Base-by-base conservation (phyloP, 2,888 invertebrate genomes). In the Bhutanitis thaidina region DNA sequence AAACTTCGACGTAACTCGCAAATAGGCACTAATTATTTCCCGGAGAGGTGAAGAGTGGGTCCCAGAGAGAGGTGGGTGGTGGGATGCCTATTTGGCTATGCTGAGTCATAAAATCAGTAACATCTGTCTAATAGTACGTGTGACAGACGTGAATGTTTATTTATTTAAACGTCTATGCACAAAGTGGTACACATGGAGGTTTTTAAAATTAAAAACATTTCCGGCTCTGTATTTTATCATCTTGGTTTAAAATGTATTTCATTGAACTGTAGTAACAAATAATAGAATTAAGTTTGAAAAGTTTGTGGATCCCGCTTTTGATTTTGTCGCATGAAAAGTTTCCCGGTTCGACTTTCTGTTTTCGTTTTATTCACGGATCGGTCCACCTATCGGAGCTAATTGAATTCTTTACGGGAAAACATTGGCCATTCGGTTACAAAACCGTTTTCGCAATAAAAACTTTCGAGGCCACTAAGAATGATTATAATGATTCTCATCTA, bases 341-440 rank as follows among this genome's bases (percentile, higher is more conserved):
- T 29, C 7, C 7, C 8, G 14, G 20, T 40, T 5, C 15, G 14
- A 15, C 27, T 7, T 29, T 37, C n/a, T 29, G 29, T 39, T 30
- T 39, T 13, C 46, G 55, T 59, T 53, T 52, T 49, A 49, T 49
- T 43, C 51, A 32, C 32, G 27, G 52, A 46, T 65, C 59, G 60
- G 57, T 60, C 70, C 72, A 79, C 77, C 80, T 83, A 79, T 77
- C 76, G 71, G 60, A 40, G 62, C 74, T 83, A 81, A 84, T 84
- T 84, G 81, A 81, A 81, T 80, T 82, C 77, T 80, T 79, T 80
- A 77, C 71, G 69, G 71, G 74, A 71, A 75, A 77, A 77, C 77
- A 72, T 65, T 64, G 65, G 76, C 77, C 77, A 71, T 75, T 64
- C 62, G 59, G 63, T 58, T 62, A 60, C 57, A 49, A 46, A 55